A percentile compares a stretch with the other conserved stretches of the same genome.
Evolutionary conservation across 2,797 vertebrate species (phyloP).

Genomic region (Thripadectes ignobilis): DNA sequence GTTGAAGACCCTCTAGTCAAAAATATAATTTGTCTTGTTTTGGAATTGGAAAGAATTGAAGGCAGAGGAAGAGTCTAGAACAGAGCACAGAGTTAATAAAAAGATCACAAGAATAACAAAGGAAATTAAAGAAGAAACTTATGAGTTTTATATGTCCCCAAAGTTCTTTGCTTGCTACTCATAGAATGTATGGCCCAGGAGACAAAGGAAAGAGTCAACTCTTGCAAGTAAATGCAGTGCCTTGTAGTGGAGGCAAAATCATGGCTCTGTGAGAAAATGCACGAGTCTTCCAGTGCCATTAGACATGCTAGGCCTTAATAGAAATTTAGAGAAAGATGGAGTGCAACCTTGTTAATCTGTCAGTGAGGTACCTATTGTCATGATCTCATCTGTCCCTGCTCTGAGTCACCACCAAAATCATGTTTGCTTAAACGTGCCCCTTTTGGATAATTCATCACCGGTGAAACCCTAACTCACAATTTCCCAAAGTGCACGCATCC

Average conservation of each 20-base stretch:
- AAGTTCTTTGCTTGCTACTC: not conserved
- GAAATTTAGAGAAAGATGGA: not conserved
- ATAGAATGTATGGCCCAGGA: not conserved
- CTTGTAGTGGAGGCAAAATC: not conserved
- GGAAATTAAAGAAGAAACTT: not conserved
- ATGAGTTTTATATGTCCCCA: not conserved
- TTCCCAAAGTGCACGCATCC: not conserved
- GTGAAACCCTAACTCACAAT: not conserved
- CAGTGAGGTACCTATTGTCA: rapidly evolving
- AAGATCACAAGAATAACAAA: not conserved
- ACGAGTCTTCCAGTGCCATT: not conserved
- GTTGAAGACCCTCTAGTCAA: not conserved
- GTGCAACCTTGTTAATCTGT: not conserved
- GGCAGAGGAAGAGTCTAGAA: not conserved
- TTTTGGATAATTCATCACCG: not conserved
- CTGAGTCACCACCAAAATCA: not conserved
- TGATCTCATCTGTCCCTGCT: not conserved
- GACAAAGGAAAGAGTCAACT: not conserved
- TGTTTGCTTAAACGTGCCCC: not conserved
- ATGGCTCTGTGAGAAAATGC: not conserved
- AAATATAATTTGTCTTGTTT: not conserved
- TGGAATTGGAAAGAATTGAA: not conserved
- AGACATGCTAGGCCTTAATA: not conserved
- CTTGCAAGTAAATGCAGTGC: not conserved
- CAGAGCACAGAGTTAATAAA: not conserved